Conservation (phyloP, 1,140 invertebrate species). For the Neodiprion virginianus region DNA sequence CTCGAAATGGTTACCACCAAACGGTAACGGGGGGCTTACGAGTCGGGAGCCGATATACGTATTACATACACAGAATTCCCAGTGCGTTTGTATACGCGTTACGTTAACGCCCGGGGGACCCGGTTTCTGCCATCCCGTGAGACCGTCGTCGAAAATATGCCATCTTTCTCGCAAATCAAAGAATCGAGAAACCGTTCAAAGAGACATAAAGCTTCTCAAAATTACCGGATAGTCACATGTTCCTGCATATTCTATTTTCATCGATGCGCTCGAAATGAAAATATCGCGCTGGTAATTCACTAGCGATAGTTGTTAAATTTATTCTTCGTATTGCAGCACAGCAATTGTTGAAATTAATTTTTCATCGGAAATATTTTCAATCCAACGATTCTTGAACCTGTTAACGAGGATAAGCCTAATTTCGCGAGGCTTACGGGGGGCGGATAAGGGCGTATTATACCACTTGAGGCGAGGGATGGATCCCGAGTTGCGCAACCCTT, state of each 20-base stretch:
- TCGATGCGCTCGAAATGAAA: no score
- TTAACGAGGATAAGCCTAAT: not conserved
- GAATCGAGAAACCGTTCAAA: not conserved
- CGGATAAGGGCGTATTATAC: conserved; percentile 17
- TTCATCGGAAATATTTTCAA: no score
- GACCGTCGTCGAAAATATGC: conserved; percentile 32
- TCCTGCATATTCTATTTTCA: no score
- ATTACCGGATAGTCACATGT: not conserved
- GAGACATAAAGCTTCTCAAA: not conserved
- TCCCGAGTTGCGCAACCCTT: conserved; percentile 30
- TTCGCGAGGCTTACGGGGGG: conserved; percentile 2
- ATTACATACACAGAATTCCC: conserved; percentile 27
- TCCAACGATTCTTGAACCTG: no score
- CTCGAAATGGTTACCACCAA: conserved; percentile 33
- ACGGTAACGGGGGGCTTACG: conserved; percentile 14
- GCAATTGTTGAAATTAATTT: no score
- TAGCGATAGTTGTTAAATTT: no score
- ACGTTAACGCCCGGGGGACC: not conserved
- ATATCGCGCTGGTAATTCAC: no score
- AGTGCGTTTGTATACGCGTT: not conserved
- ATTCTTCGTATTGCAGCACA: no score
- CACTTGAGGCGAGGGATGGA: conserved; percentile 24
- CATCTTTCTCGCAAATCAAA: conserved; percentile 35
- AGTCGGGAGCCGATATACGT: conserved; percentile 31
- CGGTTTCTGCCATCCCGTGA: no score